Evolutionary conservation across 53 echinoderm and acorn worm species (phyloP).

Genomic region (Antedon mediterranea): DNA sequence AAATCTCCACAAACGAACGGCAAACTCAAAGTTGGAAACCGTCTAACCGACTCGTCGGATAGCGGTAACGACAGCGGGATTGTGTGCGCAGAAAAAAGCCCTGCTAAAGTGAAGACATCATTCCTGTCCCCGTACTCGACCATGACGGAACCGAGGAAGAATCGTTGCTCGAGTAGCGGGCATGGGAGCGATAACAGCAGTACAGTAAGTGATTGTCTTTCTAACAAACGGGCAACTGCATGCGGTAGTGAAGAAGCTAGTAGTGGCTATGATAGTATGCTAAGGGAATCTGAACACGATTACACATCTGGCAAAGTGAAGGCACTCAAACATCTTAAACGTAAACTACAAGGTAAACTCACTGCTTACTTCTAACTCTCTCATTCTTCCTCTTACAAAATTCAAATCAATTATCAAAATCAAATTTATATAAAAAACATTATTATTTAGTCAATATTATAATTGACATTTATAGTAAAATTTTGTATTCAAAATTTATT

Average conservation of each 20-base stretch:
- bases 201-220: slow-evolving; percentile 69
- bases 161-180: slow-evolving; percentile 71
- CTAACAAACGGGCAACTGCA: slow-evolving; percentile 31
- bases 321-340: slow-evolving; percentile 65
- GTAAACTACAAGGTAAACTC: slow-evolving; percentile 71
- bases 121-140: slow-evolving; percentile 97
- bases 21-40: slow-evolving; percentile 41
- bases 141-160: slow-evolving; percentile 67
- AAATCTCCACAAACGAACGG: slow-evolving; percentile 25
- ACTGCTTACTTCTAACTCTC: neutral
- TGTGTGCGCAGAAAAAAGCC: slow-evolving; percentile 70
- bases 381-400: neutral
- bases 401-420: too few relatives aligned
- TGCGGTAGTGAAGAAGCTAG: slow-evolving; percentile 60
- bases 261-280: slow-evolving; percentile 96
- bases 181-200: slow-evolving; percentile 98
- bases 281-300: slow-evolving; percentile 86
- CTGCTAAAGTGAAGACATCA: slow-evolving; percentile 46
- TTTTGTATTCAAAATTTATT: too few relatives aligned
- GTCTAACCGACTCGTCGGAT: slow-evolving; percentile 83
- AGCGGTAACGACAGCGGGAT: slow-evolving; percentile 97
- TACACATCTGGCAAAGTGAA: slow-evolving; percentile 69
- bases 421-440: too few relatives aligned
- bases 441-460: too few relatives aligned
- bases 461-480: too few relatives aligned